phyloP scores from a whole-genome alignment of 2,888 invertebrate genomes.

The Lasioglossum marginatum region DNA sequence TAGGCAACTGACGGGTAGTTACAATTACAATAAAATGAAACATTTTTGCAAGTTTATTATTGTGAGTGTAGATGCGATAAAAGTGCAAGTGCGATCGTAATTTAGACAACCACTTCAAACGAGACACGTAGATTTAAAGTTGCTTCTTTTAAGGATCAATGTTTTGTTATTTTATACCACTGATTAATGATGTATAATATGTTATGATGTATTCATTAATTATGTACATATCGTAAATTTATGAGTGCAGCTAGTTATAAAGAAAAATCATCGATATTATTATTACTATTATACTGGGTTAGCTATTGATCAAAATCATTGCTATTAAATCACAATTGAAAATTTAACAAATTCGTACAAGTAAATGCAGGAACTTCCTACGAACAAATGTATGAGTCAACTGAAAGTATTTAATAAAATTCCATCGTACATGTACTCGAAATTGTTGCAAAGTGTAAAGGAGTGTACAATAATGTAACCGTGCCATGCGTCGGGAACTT shows the following conservation, averaged over 20 bases:
- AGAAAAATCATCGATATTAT: neutral
- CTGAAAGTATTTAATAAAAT: neutral
- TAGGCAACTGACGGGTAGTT: neutral
- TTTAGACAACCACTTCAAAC: neutral
- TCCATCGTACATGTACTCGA: neutral
- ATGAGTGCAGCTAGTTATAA: neutral
- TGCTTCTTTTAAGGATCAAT: neutral
- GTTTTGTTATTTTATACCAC: neutral
- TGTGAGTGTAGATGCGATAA: neutral
- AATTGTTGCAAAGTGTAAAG: neutral
- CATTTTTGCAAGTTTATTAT: neutral
- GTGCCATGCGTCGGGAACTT: constrained; percentile 37
- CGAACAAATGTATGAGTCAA: neutral
- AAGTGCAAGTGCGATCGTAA: neutral
- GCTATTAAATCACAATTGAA: neutral
- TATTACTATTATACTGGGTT: neutral
- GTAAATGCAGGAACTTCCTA: neutral
- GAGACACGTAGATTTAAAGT: neutral
- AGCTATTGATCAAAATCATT: neutral
- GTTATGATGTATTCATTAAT: neutral
- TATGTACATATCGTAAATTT: neutral
- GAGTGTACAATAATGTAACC: constrained; percentile 10
- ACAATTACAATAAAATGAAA: neutral
- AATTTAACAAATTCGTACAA: neutral
- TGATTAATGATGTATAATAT: neutral